Percentiles rank a stretch among this genome's conserved stretches.
These are phyloP conservation scores for Bradypodion ventrale DNA, from an alignment of 2,797 vertebrate genomes.

Conservation along the genomic window DNA sequence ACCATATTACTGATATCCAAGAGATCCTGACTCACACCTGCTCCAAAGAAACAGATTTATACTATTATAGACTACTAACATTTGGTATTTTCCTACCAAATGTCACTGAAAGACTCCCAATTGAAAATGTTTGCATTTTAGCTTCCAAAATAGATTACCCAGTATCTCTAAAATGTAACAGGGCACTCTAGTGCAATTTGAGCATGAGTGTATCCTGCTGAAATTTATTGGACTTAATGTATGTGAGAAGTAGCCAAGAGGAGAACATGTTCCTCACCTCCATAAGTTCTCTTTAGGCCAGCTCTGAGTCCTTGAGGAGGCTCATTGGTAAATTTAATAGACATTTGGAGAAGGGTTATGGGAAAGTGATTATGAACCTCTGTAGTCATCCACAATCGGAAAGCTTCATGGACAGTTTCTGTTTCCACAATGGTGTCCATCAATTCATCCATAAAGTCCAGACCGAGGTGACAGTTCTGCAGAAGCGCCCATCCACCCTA, in stretches of 20 bases:
- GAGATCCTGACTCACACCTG: conserved; percentile 93
- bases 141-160: not conserved
- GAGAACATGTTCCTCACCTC: conserved; percentile 74
- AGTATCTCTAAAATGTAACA: not conserved
- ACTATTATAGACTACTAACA: conserved; percentile 19
- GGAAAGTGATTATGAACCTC: conserved; percentile 90
- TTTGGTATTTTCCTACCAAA: not conserved
- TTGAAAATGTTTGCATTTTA: not conserved
- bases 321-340: conserved; percentile 92
- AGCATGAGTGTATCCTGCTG: not conserved
- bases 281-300: conserved; percentile 92
- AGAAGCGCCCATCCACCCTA: conserved; percentile 96
- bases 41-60: not conserved
- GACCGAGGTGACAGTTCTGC: conserved; percentile 95
- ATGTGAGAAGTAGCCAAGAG: not conserved
- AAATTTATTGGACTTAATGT: not conserved
- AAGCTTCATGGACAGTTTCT: conserved; percentile 82
- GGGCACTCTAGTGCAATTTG: not conserved
- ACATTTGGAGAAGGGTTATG: conserved; percentile 94
- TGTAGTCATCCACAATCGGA: conserved; percentile 94
- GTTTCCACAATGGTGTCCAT: conserved; percentile 88
- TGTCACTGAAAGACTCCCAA: not conserved
- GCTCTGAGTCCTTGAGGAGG: conserved; percentile 94
- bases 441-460: conserved; percentile 93
- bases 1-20: conserved; percentile 86